A percentile compares a stretch with the other conserved stretches of the same genome.
Evolutionary conservation across 2,888 invertebrate genomes (phyloP).

Genomic region (Dasysyrphus tricinctus): DNA sequence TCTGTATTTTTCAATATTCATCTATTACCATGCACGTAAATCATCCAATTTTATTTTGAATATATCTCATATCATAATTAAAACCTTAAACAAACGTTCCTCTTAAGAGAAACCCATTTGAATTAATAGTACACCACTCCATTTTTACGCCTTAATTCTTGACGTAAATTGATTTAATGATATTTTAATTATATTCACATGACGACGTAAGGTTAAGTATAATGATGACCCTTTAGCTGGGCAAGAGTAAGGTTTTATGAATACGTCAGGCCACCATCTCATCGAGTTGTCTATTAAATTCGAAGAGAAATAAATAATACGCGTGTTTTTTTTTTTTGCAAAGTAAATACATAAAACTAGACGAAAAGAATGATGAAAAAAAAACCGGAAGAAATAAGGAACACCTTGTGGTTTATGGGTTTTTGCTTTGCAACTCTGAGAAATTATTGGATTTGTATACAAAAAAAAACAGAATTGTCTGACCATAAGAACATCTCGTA

Average conservation of each 20-base stretch:
- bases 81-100: not conserved
- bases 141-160: constrained; percentile 46
- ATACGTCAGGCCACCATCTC: constrained; percentile 24
- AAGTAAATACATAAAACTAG: constrained; percentile 11
- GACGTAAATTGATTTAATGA: constrained; percentile 73
- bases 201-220: constrained; percentile 72
- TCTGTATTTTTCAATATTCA: no score
- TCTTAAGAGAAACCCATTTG: not conserved
- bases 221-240: constrained; percentile 53
- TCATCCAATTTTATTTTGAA: not conserved
- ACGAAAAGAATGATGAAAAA: constrained; percentile 10
- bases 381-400: constrained; percentile 54
- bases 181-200: constrained; percentile 72
- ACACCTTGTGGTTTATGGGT: constrained; percentile 68
- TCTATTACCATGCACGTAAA: not conserved
- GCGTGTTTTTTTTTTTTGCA: constrained; percentile 45
- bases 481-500: constrained; percentile 70
- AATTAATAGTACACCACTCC: constrained; percentile 1
- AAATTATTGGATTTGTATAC: constrained; percentile 48
- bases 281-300: constrained; percentile 33
- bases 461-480: constrained; percentile 32
- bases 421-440: constrained; percentile 53
- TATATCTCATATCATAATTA: not conserved
- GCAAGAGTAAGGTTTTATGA: constrained; percentile 19
- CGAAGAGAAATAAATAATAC: constrained; percentile 49